These are phyloP conservation scores for Vanessa cardui DNA, from an alignment of 2,888 invertebrate species.

Conservation along the genomic window DNA sequence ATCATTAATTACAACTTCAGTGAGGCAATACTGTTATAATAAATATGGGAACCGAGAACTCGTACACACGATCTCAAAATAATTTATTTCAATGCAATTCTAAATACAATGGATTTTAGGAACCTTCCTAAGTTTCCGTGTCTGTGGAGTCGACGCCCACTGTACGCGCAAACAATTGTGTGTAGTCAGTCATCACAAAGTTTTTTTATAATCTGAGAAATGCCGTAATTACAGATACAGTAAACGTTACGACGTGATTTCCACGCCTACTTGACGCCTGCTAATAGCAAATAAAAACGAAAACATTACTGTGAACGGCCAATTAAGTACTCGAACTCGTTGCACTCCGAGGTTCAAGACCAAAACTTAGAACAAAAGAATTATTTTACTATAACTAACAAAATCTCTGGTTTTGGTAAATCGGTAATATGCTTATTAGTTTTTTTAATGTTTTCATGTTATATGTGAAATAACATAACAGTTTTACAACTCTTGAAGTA, in stretches of 20 bases:
- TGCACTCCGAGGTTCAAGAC: too few species aligned
- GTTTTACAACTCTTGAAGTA: too few species aligned
- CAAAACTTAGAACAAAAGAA: too few species aligned
- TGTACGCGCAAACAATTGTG: neutral
- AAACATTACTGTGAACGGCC: neutral
- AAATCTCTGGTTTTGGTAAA: too few species aligned
- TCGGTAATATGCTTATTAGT: too few species aligned
- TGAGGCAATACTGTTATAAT: neutral
- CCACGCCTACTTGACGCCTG: conserved; percentile 10
- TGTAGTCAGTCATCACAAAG: conserved; percentile 1
- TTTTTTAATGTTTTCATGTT: too few species aligned
- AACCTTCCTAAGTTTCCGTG: neutral
- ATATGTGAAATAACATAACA: too few species aligned
- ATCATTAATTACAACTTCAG: neutral
- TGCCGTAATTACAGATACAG: conserved; percentile 4
- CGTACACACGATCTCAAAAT: neutral
- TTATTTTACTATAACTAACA: too few species aligned
- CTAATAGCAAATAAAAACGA: neutral
- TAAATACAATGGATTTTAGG: neutral
- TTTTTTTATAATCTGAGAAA: conserved; percentile 17
- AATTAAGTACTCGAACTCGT: neutral
- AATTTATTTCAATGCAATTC: neutral
- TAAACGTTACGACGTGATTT: conserved; percentile 4
- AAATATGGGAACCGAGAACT: neutral
- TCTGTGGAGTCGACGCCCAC: neutral